Percentiles rank a stretch among this genome's conserved stretches.
Conservation (phyloP, 2,888 invertebrate genomes). For the Sylvicola cinctus region DNA sequence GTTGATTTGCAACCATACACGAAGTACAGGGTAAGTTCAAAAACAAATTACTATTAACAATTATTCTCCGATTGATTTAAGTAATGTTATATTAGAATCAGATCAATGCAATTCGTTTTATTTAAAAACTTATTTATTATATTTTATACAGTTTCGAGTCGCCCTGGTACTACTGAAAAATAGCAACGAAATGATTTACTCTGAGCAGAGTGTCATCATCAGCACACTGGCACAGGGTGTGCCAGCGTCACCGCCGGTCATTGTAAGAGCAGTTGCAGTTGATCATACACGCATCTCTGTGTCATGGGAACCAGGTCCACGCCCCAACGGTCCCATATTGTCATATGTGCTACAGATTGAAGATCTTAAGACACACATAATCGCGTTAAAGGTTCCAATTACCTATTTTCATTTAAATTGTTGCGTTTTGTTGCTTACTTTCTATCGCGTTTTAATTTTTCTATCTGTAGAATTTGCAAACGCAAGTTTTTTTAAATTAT, state of each 20-base stretch:
- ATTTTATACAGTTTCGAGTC: constrained; percentile 58
- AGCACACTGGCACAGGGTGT: constrained; percentile 50
- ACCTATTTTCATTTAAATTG: no score
- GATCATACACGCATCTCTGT: constrained; percentile 69
- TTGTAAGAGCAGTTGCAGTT: constrained; percentile 54
- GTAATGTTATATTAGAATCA: neutral
- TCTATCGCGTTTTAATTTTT: constrained; percentile 2
- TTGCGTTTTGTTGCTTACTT: constrained; percentile 2
- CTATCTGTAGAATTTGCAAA: neutral
- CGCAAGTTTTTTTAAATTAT: neutral
- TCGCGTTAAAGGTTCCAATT: constrained; percentile 38
- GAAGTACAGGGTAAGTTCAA: constrained; percentile 55
- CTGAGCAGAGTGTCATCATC: constrained; percentile 55
- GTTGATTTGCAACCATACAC: constrained; percentile 70
- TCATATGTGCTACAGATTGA: constrained; percentile 62
- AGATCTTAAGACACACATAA: constrained; percentile 32
- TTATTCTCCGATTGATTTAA: constrained; percentile 6
- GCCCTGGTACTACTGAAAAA: constrained; percentile 55
- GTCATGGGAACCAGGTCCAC: constrained; percentile 73
- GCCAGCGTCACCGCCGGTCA: constrained; percentile 54
- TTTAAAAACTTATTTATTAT: neutral
- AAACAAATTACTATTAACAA: neutral
- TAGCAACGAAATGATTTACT: constrained; percentile 45
- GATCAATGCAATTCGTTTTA: constrained; percentile 1
- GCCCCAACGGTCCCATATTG: constrained; percentile 70